phyloP scores from a whole-genome alignment of 30 jellyfish, hydroid and myxozoan genomes.

The Hydractinia symbiolongicarpus region DNA sequence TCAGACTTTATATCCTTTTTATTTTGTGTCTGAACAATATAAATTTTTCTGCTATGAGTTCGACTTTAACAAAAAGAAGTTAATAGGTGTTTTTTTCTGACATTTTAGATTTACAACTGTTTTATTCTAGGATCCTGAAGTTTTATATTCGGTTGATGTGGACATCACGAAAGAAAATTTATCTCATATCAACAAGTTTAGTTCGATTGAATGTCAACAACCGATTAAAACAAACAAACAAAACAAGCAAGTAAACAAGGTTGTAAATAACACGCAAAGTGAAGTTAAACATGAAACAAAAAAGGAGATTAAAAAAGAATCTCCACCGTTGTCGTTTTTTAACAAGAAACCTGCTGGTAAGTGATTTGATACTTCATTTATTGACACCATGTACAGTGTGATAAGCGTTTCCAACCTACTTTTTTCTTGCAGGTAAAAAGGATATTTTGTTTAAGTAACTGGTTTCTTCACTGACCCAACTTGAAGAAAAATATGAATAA shows the following conservation, averaged over 20 bases:
- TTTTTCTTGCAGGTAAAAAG: too few relatives aligned
- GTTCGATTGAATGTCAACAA: neutral
- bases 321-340: constrained; percentile 13
- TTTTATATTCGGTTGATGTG: neutral
- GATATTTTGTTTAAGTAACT: too few relatives aligned
- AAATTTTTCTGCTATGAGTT: too few relatives aligned
- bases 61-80: too few relatives aligned
- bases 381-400: too few relatives aligned
- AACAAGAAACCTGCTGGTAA: neutral
- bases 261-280: neutral
- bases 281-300: neutral
- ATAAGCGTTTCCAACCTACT: too few relatives aligned
- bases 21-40: too few relatives aligned
- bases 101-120: neutral
- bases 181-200: neutral
- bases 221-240: neutral
- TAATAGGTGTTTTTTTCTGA: too few relatives aligned
- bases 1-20: too few relatives aligned
- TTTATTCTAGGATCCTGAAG: neutral
- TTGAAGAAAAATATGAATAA: too few relatives aligned
- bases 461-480: too few relatives aligned
- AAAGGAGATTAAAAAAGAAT: neutral
- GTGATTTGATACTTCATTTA: neutral
- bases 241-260: neutral
- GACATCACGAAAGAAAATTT: constrained; percentile 1